Conservation (phyloP, 2,888 invertebrate genomes). For the Amitus sp. region DNA sequence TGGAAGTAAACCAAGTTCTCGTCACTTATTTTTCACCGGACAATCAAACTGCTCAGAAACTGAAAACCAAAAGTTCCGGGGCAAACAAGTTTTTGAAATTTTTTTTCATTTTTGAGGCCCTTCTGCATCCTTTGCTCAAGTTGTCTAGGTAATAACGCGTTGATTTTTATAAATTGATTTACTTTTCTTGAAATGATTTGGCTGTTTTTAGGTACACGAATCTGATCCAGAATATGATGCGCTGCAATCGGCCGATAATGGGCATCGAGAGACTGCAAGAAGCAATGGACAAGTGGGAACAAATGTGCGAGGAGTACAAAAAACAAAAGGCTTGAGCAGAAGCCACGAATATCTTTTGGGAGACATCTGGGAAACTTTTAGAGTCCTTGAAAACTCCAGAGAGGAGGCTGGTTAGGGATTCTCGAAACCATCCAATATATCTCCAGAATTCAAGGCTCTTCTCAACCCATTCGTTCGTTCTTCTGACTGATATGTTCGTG, state of each 20-base stretch:
- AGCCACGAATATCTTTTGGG: conserved; percentile 79
- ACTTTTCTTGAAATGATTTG: no score
- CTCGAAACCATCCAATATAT: conserved; percentile 76
- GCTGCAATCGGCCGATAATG: conserved; percentile 64
- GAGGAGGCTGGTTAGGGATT: conserved; percentile 82
- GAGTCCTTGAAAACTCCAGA: conserved; percentile 74
- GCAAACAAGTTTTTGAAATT: conserved; percentile 69
- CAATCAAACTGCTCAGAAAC: conserved; percentile 66
- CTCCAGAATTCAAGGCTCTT: conserved; percentile 78
- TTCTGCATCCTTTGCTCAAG: conserved; percentile 72
- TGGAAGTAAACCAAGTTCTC: conserved; percentile 71
- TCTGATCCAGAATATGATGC: conserved; percentile 70
- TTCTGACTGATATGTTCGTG: conserved; percentile 84
- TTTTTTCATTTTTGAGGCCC: conserved; percentile 70
- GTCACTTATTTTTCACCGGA: conserved; percentile 58
- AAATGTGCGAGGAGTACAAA: conserved; percentile 73
- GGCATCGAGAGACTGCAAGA: conserved; percentile 70
- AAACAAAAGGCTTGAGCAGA: conserved; percentile 75
- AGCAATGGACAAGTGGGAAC: conserved; percentile 72
- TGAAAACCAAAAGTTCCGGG: conserved; percentile 69
- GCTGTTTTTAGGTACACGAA: conserved; percentile 69
- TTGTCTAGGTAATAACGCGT: conserved; percentile 69
- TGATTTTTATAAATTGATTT: no score
- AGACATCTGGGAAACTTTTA: conserved; percentile 73
- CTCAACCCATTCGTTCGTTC: conserved; percentile 81